Conservation (phyloP, 1,140 invertebrate genomes). For the Drosophila chauvacae region DNA sequence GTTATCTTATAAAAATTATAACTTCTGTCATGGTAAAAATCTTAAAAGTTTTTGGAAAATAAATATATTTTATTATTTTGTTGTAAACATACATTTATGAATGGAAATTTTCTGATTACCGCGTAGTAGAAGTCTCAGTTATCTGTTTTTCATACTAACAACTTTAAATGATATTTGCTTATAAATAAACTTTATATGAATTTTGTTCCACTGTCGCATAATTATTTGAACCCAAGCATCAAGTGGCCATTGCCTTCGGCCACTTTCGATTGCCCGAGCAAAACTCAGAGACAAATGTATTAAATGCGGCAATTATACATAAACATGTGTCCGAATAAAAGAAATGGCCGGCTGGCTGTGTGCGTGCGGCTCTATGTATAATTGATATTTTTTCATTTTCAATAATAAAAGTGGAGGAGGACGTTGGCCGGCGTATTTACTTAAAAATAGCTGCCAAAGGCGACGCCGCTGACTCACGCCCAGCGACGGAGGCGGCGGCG, state of each 20-base stretch:
- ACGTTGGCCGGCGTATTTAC: conserved; percentile 53
- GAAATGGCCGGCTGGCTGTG: conserved; percentile 5
- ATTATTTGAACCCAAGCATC: conserved; percentile 35
- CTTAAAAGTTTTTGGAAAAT: no score
- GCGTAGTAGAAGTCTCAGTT: no score
- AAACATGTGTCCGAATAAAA: conserved; percentile 44
- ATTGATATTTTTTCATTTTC: conserved; percentile 55
- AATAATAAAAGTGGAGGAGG: conserved; percentile 59
- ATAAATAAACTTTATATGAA: neutral
- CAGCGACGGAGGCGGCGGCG: neutral
- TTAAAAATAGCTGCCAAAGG: conserved; percentile 71
- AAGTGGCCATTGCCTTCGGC: conserved; percentile 46
- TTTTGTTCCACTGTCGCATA: conserved; percentile 5
- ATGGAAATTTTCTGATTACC: no score
- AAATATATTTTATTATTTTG: no score
- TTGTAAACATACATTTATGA: no score
- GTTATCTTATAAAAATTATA: no score
- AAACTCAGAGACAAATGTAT: conserved; percentile 46
- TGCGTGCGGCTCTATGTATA: conserved; percentile 24
- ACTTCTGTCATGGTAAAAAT: no score
- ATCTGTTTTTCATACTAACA: no score
- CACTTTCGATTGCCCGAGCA: conserved; percentile 27
- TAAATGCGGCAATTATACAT: conserved; percentile 53
- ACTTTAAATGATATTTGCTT: neutral
- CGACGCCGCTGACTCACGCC: conserved; percentile 58